A percentile compares a stretch with the other conserved stretches of the same genome.
phyloP scores from a whole-genome alignment of 2,888 invertebrate species.

The Oxytorus armatus region DNA sequence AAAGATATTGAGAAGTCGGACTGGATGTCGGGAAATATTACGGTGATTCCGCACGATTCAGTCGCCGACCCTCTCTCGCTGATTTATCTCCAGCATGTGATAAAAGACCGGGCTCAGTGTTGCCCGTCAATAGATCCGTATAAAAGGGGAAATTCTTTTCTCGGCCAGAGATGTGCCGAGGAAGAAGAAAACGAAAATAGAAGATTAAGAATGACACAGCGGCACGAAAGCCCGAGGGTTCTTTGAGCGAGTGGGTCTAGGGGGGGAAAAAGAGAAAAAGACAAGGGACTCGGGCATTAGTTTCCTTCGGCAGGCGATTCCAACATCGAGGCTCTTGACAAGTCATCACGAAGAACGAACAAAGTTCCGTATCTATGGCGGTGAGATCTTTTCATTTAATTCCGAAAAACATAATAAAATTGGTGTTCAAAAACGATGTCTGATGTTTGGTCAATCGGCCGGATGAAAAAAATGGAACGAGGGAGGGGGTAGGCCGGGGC shows the following conservation, averaged over 20 bases:
- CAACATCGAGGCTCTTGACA: background rate
- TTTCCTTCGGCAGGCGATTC: constrained; percentile 12
- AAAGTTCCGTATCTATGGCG: background rate
- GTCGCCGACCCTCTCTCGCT: background rate
- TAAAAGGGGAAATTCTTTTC: background rate
- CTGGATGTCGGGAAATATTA: background rate
- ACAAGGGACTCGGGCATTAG: background rate
- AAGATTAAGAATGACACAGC: constrained; percentile 29
- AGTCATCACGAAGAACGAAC: background rate
- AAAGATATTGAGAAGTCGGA: too few species aligned
- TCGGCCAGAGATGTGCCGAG: constrained; percentile 4
- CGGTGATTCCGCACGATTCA: constrained; percentile 1
- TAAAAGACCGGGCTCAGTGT: background rate
- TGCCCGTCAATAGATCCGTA: background rate
- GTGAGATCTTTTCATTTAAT: too few species aligned
- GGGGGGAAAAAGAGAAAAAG: background rate
- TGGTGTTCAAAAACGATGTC: too few species aligned
- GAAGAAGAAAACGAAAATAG: constrained; percentile 10
- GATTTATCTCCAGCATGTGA: constrained; percentile 38
- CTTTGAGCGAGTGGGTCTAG: background rate
- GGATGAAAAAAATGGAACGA: too few species aligned
- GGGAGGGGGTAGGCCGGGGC: too few species aligned
- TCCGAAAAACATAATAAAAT: too few species aligned
- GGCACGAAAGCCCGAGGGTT: background rate
- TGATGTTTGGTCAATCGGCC: too few species aligned